Base-by-base conservation (phyloP, 1,140 invertebrate genomes). In the Panagrolaimus sp. region DNA sequence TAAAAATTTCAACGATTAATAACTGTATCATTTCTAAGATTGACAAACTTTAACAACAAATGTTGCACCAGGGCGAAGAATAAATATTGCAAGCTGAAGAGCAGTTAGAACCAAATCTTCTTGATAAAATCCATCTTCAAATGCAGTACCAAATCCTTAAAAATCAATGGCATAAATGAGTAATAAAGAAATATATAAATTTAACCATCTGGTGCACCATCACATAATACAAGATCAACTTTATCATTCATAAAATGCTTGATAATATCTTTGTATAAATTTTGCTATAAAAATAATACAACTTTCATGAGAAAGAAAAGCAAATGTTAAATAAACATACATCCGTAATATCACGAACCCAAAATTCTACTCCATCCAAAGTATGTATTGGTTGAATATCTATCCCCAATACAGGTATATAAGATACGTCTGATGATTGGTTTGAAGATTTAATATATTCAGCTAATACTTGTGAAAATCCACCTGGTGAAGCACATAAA, bases 321-420 rank as follows among this genome's bases (percentile, higher is more conserved):
- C 27, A 0, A 16, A 57, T 4, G n/a, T n/a, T n/a, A 20, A 2
- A 57, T 5, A n/a, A 9, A 8, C 51, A 25, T 4, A 57, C 51
- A 13, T 11, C n/a, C 0, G 51, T 57, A 20, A 57, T 57, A 23
- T 57, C 51, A 5, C 27, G 20, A 57, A 57, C 51, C 51, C 51
- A 57, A 13, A 27, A n/a, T 20, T 20, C 27, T 11, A 57, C 51
- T 4, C 27, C 9, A 11, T 57, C 51, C 11, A 57, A 11, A 20
- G 51, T 9, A 57, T 57, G 51, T 11, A 57, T 57, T 57, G 51
- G 51, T 27, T 57, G 51, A 16, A 57, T 27, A 27, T 57, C 51
- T 25, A 57, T 20, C 1, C 20, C 51, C 5, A 57, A n/a, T 11
- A 57, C 20, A 23, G 51, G 51, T 2, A 25, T 16, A 8, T 57